Evolutionary conservation across 2,797 vertebrate species (phyloP).

Genomic region (Nyctibius grandis): DNA sequence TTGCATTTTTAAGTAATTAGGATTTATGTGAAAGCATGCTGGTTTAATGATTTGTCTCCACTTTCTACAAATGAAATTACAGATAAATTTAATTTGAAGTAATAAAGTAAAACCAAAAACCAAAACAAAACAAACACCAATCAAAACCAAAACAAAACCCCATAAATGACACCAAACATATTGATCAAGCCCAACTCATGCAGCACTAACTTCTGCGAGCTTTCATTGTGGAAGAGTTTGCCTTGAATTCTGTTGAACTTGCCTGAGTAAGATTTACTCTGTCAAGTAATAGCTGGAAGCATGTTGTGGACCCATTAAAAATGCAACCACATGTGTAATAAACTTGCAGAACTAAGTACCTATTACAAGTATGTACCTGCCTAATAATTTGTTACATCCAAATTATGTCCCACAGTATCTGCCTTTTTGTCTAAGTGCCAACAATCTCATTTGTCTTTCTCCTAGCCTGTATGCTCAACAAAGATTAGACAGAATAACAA

Average conservation of each 20-base stretch:
- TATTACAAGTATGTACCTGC: not conserved
- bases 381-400: conserved; percentile 29
- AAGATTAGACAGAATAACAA: conserved; percentile 32
- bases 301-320: not conserved
- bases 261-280: not conserved
- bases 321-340: not conserved
- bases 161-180: not conserved
- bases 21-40: conserved; percentile 71
- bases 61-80: conserved; percentile 66
- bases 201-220: not conserved
- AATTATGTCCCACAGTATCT: conserved; percentile 25
- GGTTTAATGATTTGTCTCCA: conserved; percentile 65
- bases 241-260: not conserved
- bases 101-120: conserved; percentile 38
- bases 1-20: conserved; percentile 70
- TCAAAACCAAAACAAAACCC: not conserved
- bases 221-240: not conserved
- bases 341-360: not conserved
- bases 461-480: not conserved
- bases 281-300: not conserved
- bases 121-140: not conserved
- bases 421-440: conserved; percentile 37
- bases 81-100: conserved; percentile 67
- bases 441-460: conserved; percentile 11
- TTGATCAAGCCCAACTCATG: not conserved